Evolutionary conservation across 2,888 invertebrate species (phyloP), one percentile per base, ranked within the genome.

Genomic region (Diarsia rubi): DNA sequence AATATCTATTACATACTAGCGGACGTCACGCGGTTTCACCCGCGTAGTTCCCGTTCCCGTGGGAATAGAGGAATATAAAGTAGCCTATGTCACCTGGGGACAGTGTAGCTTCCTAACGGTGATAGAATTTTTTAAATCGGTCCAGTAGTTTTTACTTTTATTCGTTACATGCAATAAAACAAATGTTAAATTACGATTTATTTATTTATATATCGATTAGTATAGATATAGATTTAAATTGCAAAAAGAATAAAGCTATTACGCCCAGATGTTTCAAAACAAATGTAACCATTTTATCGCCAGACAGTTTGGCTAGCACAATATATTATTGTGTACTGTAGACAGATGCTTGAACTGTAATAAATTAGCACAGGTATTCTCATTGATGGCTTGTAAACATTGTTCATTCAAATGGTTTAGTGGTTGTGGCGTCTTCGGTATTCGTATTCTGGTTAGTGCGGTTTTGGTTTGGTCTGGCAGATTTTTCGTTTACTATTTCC

Each of bases 241-340:
- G n/a, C 4, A 24, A 11, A 31, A 59, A 44, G 0, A 60, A 60
- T n/a, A 21, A 31, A 31, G 21, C 16, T 21, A 12, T 42, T 49
- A 27, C 42, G 21, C 31, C 69, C 75, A 66, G 57, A 65, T 74
- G 49, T 52, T 74, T 65, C 16, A 31, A 21, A 54, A 6, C 9
- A 21, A 60, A 42, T 27, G 59, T n/a, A 19, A 44, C 37, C n/a
- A 21, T 64, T 64, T 42, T 42, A 57, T 57, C 14, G 45, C 47
- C 16, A 64, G 73, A 74, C 63, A 8, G 37, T 47, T 57, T 74
- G 37, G 37, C 74, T 73, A 27, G 37, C 42, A 59, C 49, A 57
- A 62, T 44, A 49, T 49, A 42, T 69, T 69, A 14, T 11, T 42
- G 21, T 68, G 12, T 49, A 19, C 31, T n/a, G 11, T 21, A 31